Conservation (phyloP, 2,113 vertebrate species). For the Caranx ignobilis region DNA sequence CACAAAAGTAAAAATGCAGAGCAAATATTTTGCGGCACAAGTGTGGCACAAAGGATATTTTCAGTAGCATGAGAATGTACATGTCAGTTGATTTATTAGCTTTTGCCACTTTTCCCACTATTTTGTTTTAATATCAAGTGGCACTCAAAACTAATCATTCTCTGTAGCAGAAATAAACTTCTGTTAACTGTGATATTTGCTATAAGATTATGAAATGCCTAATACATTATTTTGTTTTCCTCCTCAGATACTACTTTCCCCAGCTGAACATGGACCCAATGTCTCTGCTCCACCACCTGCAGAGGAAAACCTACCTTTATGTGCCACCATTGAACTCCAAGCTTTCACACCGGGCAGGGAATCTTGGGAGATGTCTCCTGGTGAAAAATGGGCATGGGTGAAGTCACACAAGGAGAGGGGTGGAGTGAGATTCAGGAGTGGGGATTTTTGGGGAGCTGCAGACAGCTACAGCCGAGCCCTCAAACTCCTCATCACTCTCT, state of each 20-base stretch:
- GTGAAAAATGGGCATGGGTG: constrained; percentile 85
- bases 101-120: neutral
- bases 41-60: no score
- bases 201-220: no score
- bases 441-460: constrained; percentile 86
- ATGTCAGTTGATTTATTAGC: neutral
- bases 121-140: no score
- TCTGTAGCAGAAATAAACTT: no score
- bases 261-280: constrained; percentile 34
- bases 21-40: no score
- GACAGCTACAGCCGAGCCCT: constrained; percentile 88
- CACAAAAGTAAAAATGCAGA: neutral
- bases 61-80: no score
- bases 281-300: neutral
- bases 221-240: neutral
- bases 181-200: no score
- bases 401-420: constrained; percentile 84
- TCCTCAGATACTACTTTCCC: constrained; percentile 66
- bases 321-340: constrained; percentile 79
- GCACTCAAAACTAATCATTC: no score
- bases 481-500: constrained; percentile 85
- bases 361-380: constrained; percentile 86
- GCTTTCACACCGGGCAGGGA: constrained; percentile 83
- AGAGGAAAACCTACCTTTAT: constrained; percentile 43
- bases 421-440: constrained; percentile 84